These are phyloP conservation scores for Drosophila gunungcola DNA, from an alignment of 1,140 invertebrate species.

Conservation along the genomic window DNA sequence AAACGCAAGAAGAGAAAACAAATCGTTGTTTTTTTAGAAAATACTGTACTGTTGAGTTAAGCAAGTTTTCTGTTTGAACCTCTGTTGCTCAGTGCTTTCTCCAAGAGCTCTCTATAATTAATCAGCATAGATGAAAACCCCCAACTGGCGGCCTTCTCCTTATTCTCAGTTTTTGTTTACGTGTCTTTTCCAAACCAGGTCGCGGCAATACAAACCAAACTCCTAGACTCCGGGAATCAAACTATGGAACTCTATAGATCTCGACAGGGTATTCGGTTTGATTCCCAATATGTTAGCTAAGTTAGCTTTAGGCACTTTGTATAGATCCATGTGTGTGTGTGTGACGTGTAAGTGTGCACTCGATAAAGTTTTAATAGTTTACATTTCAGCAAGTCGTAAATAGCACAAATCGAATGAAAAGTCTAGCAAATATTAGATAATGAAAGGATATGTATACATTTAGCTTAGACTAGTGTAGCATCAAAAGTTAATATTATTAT, in stretches of 20 bases:
- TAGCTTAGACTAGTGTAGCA: conserved; percentile 69
- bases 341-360: conserved; percentile 54
- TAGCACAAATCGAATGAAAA: conserved; percentile 68
- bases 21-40: conserved; percentile 62
- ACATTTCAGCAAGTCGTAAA: conserved; percentile 69
- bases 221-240: conserved; percentile 65
- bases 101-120: conserved; percentile 56
- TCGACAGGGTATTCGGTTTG: conserved; percentile 15
- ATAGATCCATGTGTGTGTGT: conserved; percentile 52
- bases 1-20: conserved; percentile 47
- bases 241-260: conserved; percentile 19
- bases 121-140: conserved; percentile 31
- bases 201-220: conserved; percentile 70
- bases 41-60: conserved; percentile 47
- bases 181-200: conserved; percentile 45
- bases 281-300: conserved; percentile 50
- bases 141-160: conserved; percentile 61
- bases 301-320: conserved; percentile 72
- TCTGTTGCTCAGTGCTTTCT: conserved; percentile 74
- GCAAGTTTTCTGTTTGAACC: conserved; percentile 48
- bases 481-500: conserved; percentile 59
- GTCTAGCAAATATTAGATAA: conserved; percentile 71
- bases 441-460: conserved; percentile 50
- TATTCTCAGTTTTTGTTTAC: conserved; percentile 23
- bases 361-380: conserved; percentile 74